Conservation (phyloP, 2,797 vertebrate species). For the Pteropus rufus region DNA sequence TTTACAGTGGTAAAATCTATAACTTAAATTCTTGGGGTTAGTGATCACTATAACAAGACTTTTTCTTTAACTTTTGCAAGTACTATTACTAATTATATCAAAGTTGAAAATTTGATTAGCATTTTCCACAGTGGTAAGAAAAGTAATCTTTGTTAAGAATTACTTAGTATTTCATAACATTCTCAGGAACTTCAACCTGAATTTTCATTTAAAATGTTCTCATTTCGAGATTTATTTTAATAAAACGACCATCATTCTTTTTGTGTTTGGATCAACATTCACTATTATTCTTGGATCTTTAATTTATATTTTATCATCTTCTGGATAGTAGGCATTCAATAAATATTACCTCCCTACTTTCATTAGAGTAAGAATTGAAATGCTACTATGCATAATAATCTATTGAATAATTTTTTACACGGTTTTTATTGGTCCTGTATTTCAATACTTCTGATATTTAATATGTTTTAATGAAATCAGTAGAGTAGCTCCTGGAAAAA, state of each 20-base stretch:
- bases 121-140: neutral
- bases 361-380: neutral
- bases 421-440: neutral
- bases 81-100: neutral
- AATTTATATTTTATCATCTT: neutral
- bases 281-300: neutral
- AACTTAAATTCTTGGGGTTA: neutral
- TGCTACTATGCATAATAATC: neutral
- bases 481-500: neutral
- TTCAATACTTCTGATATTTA: neutral
- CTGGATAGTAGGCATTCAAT: neutral
- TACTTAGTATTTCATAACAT: constrained; percentile 9
- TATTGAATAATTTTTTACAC: neutral
- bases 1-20: neutral
- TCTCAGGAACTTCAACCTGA: neutral
- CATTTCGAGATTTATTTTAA: neutral
- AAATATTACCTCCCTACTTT: neutral
- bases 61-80: neutral
- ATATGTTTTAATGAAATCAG: neutral
- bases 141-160: neutral
- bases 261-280: neutral
- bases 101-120: neutral
- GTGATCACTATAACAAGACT: neutral
- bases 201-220: neutral
- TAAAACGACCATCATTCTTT: neutral